phyloP scores from a whole-genome alignment of 2,888 invertebrate genomes.

The Autographa gamma region DNA sequence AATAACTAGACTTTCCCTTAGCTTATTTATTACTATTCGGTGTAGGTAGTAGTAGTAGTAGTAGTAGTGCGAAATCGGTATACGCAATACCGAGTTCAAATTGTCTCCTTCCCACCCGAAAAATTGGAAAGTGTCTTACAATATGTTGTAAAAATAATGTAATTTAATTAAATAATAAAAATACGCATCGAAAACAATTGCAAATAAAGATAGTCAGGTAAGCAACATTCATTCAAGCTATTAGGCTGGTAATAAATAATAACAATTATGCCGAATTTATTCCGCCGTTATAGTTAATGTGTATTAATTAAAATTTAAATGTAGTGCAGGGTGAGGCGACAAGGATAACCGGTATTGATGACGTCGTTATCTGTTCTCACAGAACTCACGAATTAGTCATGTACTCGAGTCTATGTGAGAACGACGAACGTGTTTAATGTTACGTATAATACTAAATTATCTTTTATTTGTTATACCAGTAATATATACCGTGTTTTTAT shows the following conservation, averaged over 20 bases:
- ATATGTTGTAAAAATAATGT: not conserved
- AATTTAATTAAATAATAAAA: too few relatives aligned
- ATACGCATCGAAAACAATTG: not conserved
- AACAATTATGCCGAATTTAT: constrained; percentile 21
- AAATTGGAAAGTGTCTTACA: too few relatives aligned
- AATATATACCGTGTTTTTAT: not conserved
- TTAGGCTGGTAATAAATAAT: not conserved
- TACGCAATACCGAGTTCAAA: too few relatives aligned
- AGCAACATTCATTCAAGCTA: not conserved
- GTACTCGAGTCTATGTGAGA: constrained; percentile 22
- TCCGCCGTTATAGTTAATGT: constrained; percentile 35
- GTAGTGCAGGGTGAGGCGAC: constrained; percentile 32
- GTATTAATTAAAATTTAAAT: constrained; percentile 49
- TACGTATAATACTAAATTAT: not conserved
- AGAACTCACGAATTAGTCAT: constrained; percentile 45
- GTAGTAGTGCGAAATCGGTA: too few relatives aligned
- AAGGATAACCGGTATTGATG: constrained; percentile 58
- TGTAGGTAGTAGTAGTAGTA: too few relatives aligned
- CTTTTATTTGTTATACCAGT: not conserved
- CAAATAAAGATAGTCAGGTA: not conserved
- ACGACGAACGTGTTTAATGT: constrained; percentile 30
- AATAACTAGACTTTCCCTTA: too few relatives aligned
- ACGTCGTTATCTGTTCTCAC: constrained; percentile 49
- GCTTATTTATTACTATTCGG: too few relatives aligned
- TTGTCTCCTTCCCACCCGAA: too few relatives aligned